These are phyloP conservation scores for Carpatolechia fugitivella DNA, from an alignment of 2,888 invertebrate genomes.

Conservation along the genomic window DNA sequence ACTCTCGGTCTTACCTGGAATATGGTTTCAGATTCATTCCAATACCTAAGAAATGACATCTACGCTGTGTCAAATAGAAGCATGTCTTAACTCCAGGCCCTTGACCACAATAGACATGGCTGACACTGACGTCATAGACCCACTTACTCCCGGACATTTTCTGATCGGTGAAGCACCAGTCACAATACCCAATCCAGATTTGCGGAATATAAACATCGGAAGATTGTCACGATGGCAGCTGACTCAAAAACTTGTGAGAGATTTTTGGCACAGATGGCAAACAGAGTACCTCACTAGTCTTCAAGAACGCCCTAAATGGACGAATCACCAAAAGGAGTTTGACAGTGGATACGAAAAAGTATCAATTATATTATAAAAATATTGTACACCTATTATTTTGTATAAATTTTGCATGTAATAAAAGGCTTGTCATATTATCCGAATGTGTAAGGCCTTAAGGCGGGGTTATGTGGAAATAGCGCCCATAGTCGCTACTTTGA, in stretches of 20 bases:
- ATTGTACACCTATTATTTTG: neutral
- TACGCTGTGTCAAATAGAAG: slow-evolving; percentile 24
- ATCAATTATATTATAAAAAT: too few relatives aligned
- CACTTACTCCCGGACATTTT: slow-evolving; percentile 33
- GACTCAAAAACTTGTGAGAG: slow-evolving; percentile 24
- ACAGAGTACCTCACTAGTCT: slow-evolving; percentile 25
- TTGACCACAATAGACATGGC: slow-evolving; percentile 10
- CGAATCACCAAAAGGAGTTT: slow-evolving; percentile 20
- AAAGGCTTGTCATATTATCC: neutral
- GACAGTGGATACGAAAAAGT: too few relatives aligned
- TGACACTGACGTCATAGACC: slow-evolving; percentile 12
- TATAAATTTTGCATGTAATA: neutral
- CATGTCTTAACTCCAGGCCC: slow-evolving; percentile 27
- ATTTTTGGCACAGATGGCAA: slow-evolving; percentile 29
- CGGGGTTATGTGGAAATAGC: too few relatives aligned
- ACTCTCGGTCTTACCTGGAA: slow-evolving; percentile 29
- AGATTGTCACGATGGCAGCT: slow-evolving; percentile 26
- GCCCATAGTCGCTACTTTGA: too few relatives aligned
- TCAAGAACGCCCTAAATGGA: slow-evolving; percentile 29
- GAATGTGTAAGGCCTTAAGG: too few relatives aligned
- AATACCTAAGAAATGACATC: slow-evolving; percentile 25
- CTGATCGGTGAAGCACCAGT: slow-evolving; percentile 26
- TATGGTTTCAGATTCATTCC: slow-evolving; percentile 23
- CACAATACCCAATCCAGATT: slow-evolving; percentile 21
- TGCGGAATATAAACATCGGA: slow-evolving; percentile 14